phyloP scores from a whole-genome alignment of 1,140 invertebrate genomes.

The Aleiodes sp. region DNA sequence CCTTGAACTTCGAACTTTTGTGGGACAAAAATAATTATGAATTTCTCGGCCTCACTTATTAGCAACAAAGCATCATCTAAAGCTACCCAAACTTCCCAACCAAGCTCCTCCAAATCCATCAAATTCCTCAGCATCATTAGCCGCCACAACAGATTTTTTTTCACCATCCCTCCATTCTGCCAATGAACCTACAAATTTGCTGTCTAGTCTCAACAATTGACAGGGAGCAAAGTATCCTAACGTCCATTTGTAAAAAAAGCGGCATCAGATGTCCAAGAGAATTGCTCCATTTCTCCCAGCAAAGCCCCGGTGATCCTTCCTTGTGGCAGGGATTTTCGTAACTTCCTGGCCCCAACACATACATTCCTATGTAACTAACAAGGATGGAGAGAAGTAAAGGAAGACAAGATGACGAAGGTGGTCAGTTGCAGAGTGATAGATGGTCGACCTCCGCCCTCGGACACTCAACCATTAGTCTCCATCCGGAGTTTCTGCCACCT shows the following conservation, averaged over 20 bases:
- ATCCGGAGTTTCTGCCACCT: conserved; percentile 45
- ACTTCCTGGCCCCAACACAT: conserved; percentile 33
- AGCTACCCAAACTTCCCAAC: too few species aligned
- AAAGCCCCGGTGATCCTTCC: conserved; percentile 19
- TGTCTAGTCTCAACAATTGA: too few species aligned
- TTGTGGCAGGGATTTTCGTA: conserved; percentile 34
- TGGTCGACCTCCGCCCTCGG: conserved; percentile 44
- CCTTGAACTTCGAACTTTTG: too few species aligned
- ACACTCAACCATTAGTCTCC: conserved; percentile 45
- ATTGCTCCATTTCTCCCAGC: not conserved
- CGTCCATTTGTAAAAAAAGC: not conserved
- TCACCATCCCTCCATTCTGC: too few species aligned
- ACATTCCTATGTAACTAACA: conserved; percentile 16
- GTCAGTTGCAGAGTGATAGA: conserved; percentile 42
- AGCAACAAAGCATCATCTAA: too few species aligned
- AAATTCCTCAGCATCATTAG: too few species aligned
- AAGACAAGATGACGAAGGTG: conserved; percentile 46
- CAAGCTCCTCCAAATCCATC: too few species aligned
- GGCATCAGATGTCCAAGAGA: conserved; percentile 12
- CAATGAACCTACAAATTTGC: too few species aligned
- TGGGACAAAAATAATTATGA: too few species aligned
- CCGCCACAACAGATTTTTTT: too few species aligned
- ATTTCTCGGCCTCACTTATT: too few species aligned
- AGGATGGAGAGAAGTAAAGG: conserved; percentile 25
- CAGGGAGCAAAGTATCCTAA: not conserved